These are phyloP conservation scores for Bursaphelenchus okinawaensis DNA, from an alignment of 2,888 invertebrate species.

Conservation along the genomic window DNA sequence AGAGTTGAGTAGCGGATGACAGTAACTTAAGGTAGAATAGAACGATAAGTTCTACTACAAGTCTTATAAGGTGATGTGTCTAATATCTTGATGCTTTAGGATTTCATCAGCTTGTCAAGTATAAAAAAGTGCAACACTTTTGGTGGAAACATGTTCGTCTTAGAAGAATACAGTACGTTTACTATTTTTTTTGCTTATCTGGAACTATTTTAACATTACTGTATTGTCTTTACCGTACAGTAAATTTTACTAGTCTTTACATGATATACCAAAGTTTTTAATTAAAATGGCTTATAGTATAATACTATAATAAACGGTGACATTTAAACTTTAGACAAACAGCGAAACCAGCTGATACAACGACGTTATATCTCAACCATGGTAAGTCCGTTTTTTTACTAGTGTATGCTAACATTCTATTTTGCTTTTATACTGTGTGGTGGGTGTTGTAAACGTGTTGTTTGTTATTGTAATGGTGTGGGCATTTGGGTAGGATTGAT, in stretches of 20 bases:
- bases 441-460: neutral
- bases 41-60: too few species aligned
- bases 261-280: too few species aligned
- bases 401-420: neutral
- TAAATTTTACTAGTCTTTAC: too few species aligned
- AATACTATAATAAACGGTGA: neutral
- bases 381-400: constrained; percentile 67
- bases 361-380: constrained; percentile 94
- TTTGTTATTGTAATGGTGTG: too few species aligned
- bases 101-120: constrained; percentile 96
- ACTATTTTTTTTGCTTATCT: too few species aligned
- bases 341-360: constrained; percentile 89
- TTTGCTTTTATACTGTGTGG: neutral
- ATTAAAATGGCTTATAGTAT: too few species aligned
- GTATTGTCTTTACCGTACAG: too few species aligned
- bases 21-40: too few species aligned
- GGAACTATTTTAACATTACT: too few species aligned
- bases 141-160: constrained; percentile 95
- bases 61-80: neutral
- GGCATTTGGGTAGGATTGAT: too few species aligned
- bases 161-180: constrained; percentile 97
- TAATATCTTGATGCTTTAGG: constrained; percentile 85
- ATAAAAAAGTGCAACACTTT: constrained; percentile 99
- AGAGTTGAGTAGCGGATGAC: too few species aligned
- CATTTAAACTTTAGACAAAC: constrained; percentile 91